A percentile compares a stretch with the other conserved stretches of the same genome.
phyloP scores from a whole-genome alignment of 2,888 invertebrate species.

The Leptopilina drosophilae region DNA sequence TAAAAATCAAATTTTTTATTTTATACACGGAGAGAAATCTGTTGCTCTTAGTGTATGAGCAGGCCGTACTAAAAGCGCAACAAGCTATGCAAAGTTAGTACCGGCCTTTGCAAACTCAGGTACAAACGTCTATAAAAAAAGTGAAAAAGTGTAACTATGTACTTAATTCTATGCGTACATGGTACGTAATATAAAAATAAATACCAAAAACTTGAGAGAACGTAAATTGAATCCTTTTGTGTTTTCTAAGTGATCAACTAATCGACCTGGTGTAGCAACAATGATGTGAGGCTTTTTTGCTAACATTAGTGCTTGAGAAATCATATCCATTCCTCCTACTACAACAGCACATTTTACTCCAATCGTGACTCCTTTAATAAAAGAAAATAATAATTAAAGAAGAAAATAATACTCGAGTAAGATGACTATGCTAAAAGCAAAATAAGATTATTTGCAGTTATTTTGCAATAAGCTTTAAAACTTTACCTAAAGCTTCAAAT shows the following conservation, averaged over 20 bases:
- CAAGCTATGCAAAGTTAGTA: too few species aligned
- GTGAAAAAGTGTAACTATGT: too few species aligned
- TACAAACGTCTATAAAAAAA: too few species aligned
- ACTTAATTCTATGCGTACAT: too few species aligned
- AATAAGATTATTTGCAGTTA: too few species aligned
- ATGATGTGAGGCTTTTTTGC: slow-evolving; percentile 98
- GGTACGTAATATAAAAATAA: slow-evolving; percentile 25
- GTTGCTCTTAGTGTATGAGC: too few species aligned
- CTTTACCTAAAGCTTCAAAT: slow-evolving; percentile 94
- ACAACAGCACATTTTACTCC: slow-evolving; percentile 97
- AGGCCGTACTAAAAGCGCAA: too few species aligned
- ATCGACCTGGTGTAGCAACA: slow-evolving; percentile 96
- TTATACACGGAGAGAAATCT: too few species aligned
- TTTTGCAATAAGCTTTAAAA: neutral
- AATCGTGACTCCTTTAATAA: slow-evolving; percentile 85
- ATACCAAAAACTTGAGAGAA: slow-evolving; percentile 90
- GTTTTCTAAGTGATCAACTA: slow-evolving; percentile 97
- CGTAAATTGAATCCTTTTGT: slow-evolving; percentile 97
- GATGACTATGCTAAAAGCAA: too few species aligned
- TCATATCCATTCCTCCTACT: slow-evolving; percentile 99
- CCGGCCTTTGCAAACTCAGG: too few species aligned
- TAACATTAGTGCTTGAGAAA: slow-evolving; percentile 92
- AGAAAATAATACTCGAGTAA: too few species aligned
- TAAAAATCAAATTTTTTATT: too few species aligned
- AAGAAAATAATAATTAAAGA: neutral